Evolutionary conservation across 1,140 invertebrate species (phyloP).

Genomic region (Zaprionus taronus): DNA sequence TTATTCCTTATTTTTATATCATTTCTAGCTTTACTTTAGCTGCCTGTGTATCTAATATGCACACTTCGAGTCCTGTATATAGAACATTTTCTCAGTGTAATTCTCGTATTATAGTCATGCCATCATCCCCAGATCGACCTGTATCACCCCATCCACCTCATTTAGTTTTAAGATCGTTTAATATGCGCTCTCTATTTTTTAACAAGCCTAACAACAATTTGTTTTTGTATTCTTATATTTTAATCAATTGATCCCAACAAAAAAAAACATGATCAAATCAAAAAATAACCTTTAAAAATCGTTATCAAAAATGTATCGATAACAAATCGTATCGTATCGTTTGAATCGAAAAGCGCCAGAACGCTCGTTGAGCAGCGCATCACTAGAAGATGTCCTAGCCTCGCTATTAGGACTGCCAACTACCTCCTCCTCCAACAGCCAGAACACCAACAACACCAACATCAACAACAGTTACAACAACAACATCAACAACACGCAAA

Average conservation of each 20-base stretch:
- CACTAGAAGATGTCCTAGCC: slow-evolving; percentile 96
- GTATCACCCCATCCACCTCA: neutral
- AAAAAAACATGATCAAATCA: slow-evolving; percentile 18
- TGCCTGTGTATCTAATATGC: slow-evolving; percentile 17
- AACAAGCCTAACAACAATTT: slow-evolving; percentile 53
- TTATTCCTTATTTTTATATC: slow-evolving; percentile 14
- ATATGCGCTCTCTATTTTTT: slow-evolving; percentile 48
- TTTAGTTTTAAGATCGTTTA: slow-evolving; percentile 45
- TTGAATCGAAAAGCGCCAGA: slow-evolving; percentile 63
- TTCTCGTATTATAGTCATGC: slow-evolving; percentile 23
- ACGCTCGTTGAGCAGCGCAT: slow-evolving; percentile 91
- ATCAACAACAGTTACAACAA: slow-evolving; percentile 26
- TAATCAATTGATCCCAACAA: slow-evolving; percentile 25
- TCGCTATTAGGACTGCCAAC: slow-evolving; percentile 93
- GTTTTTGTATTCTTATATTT: slow-evolving; percentile 57
- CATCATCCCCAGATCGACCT: neutral
- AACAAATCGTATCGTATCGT: slow-evolving; percentile 25
- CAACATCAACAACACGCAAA: slow-evolving; percentile 45
- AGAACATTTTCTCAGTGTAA: slow-evolving; percentile 66
- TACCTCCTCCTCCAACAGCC: slow-evolving; percentile 66
- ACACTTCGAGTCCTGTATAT: slow-evolving; percentile 19
- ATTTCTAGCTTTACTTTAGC: neutral
- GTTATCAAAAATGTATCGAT: slow-evolving; percentile 26
- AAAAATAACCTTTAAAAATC: slow-evolving; percentile 24
- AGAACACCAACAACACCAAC: slow-evolving; percentile 53